These are phyloP conservation scores for Stenichneumon culpator DNA, from an alignment of 2,888 invertebrate genomes.

Conservation along the genomic window DNA sequence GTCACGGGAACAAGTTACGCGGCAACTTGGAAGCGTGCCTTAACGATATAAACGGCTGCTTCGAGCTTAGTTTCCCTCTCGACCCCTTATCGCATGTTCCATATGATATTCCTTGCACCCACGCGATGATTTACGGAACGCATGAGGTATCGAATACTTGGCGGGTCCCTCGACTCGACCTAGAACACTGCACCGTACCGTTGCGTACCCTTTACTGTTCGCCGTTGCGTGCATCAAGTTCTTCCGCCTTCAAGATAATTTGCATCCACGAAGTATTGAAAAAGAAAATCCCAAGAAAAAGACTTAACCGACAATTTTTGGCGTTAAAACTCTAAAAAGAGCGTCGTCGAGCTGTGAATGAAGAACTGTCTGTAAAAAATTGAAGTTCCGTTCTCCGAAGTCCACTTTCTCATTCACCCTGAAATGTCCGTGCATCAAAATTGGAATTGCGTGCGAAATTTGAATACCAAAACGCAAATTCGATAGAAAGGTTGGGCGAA, in stretches of 20 bases:
- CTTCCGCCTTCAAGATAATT: not conserved
- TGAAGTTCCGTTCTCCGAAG: not conserved
- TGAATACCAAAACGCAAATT: not conserved
- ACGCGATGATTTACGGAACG: constrained; percentile 50
- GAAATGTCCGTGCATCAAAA: not conserved
- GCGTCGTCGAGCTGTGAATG: not conserved
- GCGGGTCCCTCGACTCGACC: constrained; percentile 20
- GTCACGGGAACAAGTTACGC: constrained; percentile 17
- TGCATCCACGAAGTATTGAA: not conserved
- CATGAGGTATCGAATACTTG: constrained; percentile 42
- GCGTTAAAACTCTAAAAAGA: not conserved
- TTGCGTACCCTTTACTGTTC: not conserved
- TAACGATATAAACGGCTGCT: constrained; percentile 47
- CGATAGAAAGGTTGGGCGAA: not conserved
- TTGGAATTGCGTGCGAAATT: too few relatives aligned
- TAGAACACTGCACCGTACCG: not conserved
- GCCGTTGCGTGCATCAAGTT: not conserved
- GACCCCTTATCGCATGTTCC: constrained; percentile 49
- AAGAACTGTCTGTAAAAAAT: not conserved
- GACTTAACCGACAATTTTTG: not conserved
- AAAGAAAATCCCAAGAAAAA: not conserved
- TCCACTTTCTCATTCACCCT: not conserved
- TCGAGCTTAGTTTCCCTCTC: constrained; percentile 47
- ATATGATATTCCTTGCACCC: constrained; percentile 53
- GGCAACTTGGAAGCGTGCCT: constrained; percentile 40